A percentile compares a stretch with the other conserved stretches of the same genome.
These are phyloP conservation scores for Polydesmus complanatus DNA, from an alignment of 2,888 invertebrate genomes.

Conservation along the genomic window DNA sequence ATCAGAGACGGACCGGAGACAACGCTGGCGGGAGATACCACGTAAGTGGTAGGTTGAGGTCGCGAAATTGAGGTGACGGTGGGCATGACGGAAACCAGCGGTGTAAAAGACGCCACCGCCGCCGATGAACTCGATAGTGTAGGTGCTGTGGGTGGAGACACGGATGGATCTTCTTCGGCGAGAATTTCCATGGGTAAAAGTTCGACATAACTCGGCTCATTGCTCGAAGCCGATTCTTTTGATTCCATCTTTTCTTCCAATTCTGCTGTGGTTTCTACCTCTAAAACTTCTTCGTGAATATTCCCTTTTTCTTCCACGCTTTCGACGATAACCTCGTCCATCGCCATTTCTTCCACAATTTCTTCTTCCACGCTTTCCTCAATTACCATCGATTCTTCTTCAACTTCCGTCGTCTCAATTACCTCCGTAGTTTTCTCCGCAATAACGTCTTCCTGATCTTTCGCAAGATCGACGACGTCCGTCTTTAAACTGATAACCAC, in stretches of 20 bases:
- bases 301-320: not conserved
- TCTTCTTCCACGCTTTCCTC: not conserved
- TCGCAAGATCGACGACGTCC: not conserved
- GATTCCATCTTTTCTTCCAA: not conserved
- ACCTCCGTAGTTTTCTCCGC: not conserved
- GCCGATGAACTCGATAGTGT: not conserved
- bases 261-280: not conserved
- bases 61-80: not conserved
- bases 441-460: not conserved
- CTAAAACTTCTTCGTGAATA: not conserved
- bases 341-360: not conserved
- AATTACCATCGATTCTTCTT: not conserved
- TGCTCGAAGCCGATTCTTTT: not conserved
- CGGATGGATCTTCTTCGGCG: not conserved
- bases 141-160: not conserved
- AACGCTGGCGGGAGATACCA: not conserved
- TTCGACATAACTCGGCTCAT: not conserved
- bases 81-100: not conserved
- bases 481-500: not conserved
- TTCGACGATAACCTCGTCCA: not conserved
- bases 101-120: not conserved
- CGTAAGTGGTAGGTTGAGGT: not conserved
- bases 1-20: not conserved
- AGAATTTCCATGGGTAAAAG: not conserved
- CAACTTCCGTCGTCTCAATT: not conserved